Base-by-base conservation (phyloP, 2,888 invertebrate species). In the Hypomecis atomaria region DNA sequence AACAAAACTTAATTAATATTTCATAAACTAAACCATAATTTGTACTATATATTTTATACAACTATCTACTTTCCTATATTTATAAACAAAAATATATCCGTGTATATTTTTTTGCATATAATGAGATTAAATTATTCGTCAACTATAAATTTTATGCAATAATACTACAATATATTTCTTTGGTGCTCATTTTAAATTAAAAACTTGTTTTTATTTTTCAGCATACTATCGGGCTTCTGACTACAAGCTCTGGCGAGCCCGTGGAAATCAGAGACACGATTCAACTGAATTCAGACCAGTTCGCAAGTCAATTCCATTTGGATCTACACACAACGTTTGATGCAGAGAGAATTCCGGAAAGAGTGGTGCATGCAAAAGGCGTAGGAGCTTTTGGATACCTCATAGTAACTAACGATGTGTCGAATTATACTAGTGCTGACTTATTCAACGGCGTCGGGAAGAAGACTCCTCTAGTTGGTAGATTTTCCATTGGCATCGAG, bases 341-440 rank as follows among this genome's bases (percentile, higher is more conserved):
- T 80, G 93, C 96, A 34, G 98, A 98, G 85, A 94, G 98, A 62
- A 98, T 98, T 76, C 98, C 98, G 0, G 98, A 98, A 82, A 94
- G 98, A 73, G 96, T 98, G 0, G 98, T 97, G 1, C 98, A 98
- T 83, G 98, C 98, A 0, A 98, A 98, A 89, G 98, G 98, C 65
- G 96, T 96, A 44, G 98, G 96, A 11, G 96, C 96, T 1, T 96
- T 96, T 81, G 97, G 96, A 1, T 96, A 96, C 77, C 96, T 97
- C 74, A 96, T 96, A 85, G 96, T 97, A 4, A 97, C 97, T 0
- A 94, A 97, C 74, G 96, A 97, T 82, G 96, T 97, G 52, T 94
- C 94, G 0, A 94, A 95, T 77, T 97, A 96, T 80, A 93, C 93
- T 59, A 96, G 95, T 61, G 96, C 97, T 0, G 95, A 95, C 71